These are phyloP conservation scores for Silurus glanis DNA, from an alignment of 2,113 vertebrate genomes.

Conservation along the genomic window DNA sequence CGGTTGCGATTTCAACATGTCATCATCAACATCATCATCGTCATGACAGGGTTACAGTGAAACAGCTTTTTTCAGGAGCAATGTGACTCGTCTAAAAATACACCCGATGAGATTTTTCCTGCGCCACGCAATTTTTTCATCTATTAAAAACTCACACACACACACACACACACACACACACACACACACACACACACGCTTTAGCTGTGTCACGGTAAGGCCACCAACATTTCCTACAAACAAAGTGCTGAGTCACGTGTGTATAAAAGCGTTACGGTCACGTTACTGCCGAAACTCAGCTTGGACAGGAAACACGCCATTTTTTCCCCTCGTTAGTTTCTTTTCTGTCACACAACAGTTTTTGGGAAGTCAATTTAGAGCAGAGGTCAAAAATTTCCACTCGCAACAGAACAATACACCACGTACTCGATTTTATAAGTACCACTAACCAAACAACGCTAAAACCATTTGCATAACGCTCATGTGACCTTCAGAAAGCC, in stretches of 20 bases:
- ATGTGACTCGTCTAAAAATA: constrained; percentile 31
- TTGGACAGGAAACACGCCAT: constrained; percentile 15
- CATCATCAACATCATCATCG: background rate
- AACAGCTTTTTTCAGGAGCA: background rate
- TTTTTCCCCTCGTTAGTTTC: background rate
- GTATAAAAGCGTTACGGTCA: constrained; percentile 8
- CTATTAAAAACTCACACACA: background rate
- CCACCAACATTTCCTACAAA: background rate
- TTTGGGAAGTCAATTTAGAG: constrained; percentile 33
- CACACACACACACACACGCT: constrained; percentile 11
- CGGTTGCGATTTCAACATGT: background rate
- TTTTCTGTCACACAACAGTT: constrained; percentile 5
- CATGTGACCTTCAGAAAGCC: too few species aligned
- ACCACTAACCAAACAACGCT: too few species aligned
- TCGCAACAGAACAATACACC: background rate
- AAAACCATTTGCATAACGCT: too few species aligned
- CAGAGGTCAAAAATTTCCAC: constrained; percentile 17
- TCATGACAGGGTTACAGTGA: background rate
- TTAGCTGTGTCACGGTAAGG: constrained; percentile 34
- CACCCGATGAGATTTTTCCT: constrained; percentile 16
- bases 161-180: constrained; percentile 20
- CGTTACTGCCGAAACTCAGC: constrained; percentile 29
- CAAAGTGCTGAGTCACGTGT: constrained; percentile 32
- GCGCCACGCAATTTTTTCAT: background rate
- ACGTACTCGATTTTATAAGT: background rate